Percentiles rank a stretch among this genome's conserved stretches.
Conservation (phyloP, 2,888 invertebrate species). For the Teinopalpus imperialis region DNA sequence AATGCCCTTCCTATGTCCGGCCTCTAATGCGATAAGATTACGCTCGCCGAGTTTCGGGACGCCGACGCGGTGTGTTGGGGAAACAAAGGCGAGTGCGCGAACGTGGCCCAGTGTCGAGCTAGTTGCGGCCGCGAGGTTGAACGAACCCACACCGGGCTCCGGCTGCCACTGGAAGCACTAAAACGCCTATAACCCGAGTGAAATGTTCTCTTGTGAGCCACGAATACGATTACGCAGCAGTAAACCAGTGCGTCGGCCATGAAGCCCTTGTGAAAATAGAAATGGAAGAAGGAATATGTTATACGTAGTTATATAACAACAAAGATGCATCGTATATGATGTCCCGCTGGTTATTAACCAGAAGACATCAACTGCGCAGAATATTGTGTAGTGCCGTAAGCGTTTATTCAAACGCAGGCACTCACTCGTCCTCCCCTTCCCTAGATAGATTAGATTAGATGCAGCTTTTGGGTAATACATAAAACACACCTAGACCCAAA, state of each 20-base stretch:
- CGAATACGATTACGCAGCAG: slow-evolving; percentile 52
- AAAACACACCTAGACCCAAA: too few species aligned
- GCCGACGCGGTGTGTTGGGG: slow-evolving; percentile 17
- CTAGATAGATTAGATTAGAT: too few species aligned
- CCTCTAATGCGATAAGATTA: slow-evolving; percentile 77
- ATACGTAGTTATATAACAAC: too few species aligned
- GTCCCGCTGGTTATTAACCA: too few species aligned
- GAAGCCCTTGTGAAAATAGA: slow-evolving; percentile 55
- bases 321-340: too few species aligned
- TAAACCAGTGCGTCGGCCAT: slow-evolving; percentile 54
- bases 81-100: slow-evolving; percentile 6
- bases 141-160: slow-evolving; percentile 52
- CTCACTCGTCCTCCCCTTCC: too few species aligned
- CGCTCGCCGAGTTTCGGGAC: slow-evolving; percentile 47
- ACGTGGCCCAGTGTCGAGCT: slow-evolving; percentile 3
- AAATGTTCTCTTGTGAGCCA: slow-evolving; percentile 58
- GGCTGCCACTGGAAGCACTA: slow-evolving; percentile 56
- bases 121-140: slow-evolving; percentile 38
- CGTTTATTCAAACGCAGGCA: too few species aligned
- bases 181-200: slow-evolving; percentile 51
- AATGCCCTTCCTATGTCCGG: slow-evolving; percentile 82
- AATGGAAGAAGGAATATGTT: slow-evolving; percentile 42
- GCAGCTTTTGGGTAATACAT: too few species aligned
- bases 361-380: too few species aligned
- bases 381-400: too few species aligned